These are phyloP conservation scores for Crossaster papposus DNA, from an alignment of 53 echinoderm and acorn worm species.

Conservation along the genomic window DNA sequence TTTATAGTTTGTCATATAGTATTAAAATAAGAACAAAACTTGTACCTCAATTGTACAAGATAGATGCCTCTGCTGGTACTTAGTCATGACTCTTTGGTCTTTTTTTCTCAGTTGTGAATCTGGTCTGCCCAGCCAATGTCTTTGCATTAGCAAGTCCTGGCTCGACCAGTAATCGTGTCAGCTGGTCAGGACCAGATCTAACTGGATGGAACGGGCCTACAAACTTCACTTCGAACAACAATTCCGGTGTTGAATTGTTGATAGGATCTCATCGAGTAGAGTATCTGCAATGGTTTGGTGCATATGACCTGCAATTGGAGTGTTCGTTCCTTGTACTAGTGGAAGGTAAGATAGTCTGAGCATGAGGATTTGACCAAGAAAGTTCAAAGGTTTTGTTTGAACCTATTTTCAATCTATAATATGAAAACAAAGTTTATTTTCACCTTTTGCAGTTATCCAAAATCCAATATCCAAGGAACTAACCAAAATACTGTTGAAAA, in stretches of 20 bases:
- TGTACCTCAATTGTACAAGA: too few species aligned
- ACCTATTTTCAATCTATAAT: not conserved
- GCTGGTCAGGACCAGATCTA: slow-evolving; percentile 20
- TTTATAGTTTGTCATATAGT: not conserved
- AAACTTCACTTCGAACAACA: not conserved
- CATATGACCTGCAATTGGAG: not conserved
- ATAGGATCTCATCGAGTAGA: slow-evolving; percentile 8
- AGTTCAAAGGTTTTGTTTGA: not conserved
- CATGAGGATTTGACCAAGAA: not conserved
- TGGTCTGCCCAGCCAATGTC: slow-evolving; percentile 27
- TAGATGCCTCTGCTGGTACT: too few species aligned
- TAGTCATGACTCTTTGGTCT: not conserved
- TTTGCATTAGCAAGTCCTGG: not conserved
- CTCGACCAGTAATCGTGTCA: not conserved
- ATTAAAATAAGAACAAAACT: too few species aligned
- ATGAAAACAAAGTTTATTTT: not conserved
- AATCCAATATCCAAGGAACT: too few species aligned
- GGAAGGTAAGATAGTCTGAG: not conserved
- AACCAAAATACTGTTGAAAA: too few species aligned
- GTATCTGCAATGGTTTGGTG: slow-evolving; percentile 14
- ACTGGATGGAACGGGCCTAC: slow-evolving; percentile 6
- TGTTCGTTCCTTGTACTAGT: not conserved
- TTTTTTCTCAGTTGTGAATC: not conserved
- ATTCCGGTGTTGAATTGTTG: not conserved
- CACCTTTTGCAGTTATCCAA: too few species aligned